Evolutionary conservation across 2,888 invertebrate genomes (phyloP).

Genomic region (Escarpia spicata): DNA sequence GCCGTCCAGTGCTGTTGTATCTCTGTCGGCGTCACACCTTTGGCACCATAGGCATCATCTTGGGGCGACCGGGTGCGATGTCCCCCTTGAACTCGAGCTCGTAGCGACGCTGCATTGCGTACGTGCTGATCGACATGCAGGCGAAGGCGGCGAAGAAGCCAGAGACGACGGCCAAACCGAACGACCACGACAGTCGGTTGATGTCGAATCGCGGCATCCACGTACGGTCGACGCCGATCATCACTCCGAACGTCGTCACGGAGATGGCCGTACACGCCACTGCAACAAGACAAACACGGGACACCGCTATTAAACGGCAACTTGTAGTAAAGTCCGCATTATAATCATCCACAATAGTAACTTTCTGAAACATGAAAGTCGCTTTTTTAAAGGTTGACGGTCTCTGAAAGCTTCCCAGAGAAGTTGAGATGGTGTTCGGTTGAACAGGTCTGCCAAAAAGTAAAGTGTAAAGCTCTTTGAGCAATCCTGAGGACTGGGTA

Average conservation of each 20-base stretch:
- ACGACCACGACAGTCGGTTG: conserved; percentile 44
- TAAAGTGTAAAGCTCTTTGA: no score
- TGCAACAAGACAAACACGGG: conserved; percentile 26
- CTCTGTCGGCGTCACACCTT: conserved; percentile 24
- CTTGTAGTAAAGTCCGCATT: not conserved
- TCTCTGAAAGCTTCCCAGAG: no score
- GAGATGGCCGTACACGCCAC: conserved; percentile 38
- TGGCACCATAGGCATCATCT: conserved; percentile 35
- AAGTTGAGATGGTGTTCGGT: no score
- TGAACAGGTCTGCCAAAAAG: no score
- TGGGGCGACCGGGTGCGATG: conserved; percentile 20
- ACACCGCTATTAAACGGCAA: not conserved
- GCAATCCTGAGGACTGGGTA: no score
- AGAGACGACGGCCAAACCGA: conserved; percentile 42
- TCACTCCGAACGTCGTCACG: conserved; percentile 43
- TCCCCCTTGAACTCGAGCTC: conserved; percentile 35
- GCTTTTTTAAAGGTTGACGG: no score
- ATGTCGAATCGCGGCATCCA: conserved; percentile 46
- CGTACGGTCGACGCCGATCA: conserved; percentile 47
- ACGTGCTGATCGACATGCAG: conserved; percentile 39
- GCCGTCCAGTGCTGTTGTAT: not conserved
- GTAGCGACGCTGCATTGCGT: conserved; percentile 41
- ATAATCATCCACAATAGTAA: no score
- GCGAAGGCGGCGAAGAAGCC: conserved; percentile 44
- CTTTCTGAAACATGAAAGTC: no score